Evolutionary conservation across 1,140 invertebrate species (phyloP).

Genomic region (Dendrolimus punctatus): DNA sequence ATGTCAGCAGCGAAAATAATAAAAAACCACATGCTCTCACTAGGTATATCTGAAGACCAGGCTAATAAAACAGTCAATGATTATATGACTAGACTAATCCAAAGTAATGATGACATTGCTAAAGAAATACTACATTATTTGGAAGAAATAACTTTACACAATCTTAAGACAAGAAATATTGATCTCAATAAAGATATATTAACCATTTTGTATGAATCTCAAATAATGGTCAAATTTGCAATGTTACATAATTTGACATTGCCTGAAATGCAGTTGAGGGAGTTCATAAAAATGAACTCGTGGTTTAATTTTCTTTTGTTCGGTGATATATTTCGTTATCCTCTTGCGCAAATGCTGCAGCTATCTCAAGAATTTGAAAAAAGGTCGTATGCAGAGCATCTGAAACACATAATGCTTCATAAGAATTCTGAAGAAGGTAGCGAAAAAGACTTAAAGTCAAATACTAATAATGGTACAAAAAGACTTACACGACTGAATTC

Average conservation of each 20-base stretch:
- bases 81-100: conserved; percentile 52
- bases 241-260: conserved; percentile 69
- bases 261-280: conserved; percentile 71
- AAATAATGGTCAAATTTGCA: conserved; percentile 75
- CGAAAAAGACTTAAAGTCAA: conserved; percentile 51
- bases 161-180: conserved; percentile 44
- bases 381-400: conserved; percentile 69
- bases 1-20: conserved; percentile 71
- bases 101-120: conserved; percentile 50
- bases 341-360: conserved; percentile 71
- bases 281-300: conserved; percentile 71
- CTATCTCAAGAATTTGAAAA: conserved; percentile 68
- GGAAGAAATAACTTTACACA: conserved; percentile 53
- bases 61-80: conserved; percentile 52
- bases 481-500: conserved; percentile 52
- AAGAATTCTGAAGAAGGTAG: conserved; percentile 43
- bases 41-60: conserved; percentile 42
- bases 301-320: conserved; percentile 79
- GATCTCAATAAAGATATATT: conserved; percentile 57
- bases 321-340: conserved; percentile 76
- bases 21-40: conserved; percentile 38
- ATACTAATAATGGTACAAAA: conserved; percentile 53
- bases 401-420: conserved; percentile 70
- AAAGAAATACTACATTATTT: conserved; percentile 55
- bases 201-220: conserved; percentile 67